Evolutionary conservation across 2,888 invertebrate species (phyloP), one percentile per base, ranked within the genome.

Genomic region (Orthonychiurus folsomi): DNA sequence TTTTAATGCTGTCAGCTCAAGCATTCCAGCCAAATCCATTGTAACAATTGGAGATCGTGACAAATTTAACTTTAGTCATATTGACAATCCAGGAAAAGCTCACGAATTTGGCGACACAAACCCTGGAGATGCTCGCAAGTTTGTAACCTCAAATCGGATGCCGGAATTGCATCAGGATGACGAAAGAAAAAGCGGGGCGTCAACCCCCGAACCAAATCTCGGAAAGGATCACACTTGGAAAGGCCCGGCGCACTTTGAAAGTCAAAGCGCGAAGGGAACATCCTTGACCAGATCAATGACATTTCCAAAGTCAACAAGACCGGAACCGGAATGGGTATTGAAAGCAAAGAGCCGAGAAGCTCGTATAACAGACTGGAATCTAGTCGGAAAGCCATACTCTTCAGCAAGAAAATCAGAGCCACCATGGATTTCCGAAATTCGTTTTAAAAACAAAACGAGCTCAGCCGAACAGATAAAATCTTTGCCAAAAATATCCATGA

Each of bases 271-370:
- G 15, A 60, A 50, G 20, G 60, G 60, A 24, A 50, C 56, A 26
- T 55, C 59, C 1, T 27, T 59, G 26, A 52, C 48, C 37, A 56
- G 60, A n/a, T 71, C 70, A 18, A 55, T 70, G 60, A 71, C 71
- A n/a, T 65, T 69, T 53, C 71, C 69, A n/a, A 71, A 70, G 58
- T 56, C 68, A 18, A 23, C 62, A 26, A 61, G 66, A 20, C 50
- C 65, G 1, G 71, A 71, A 57, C 72, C 72, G 5, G 72, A 72
- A 60, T 72, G 72, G 72, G 68, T 72, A 5, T 68, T 65, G 1
- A 72, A 71, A 56, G 59, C 59, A 12, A 48, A 27, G 55, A 72
- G 67, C 57, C 59, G 72, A 25, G 72, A 72, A 48, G 53, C 63
- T 21, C 58, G 69, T 15, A 65, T 71, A 2, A 69, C 66, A 1